Evolutionary conservation across 2,888 invertebrate species (phyloP), one percentile per base, ranked within the genome.

Genomic region (Chrysina gloriosa): DNA sequence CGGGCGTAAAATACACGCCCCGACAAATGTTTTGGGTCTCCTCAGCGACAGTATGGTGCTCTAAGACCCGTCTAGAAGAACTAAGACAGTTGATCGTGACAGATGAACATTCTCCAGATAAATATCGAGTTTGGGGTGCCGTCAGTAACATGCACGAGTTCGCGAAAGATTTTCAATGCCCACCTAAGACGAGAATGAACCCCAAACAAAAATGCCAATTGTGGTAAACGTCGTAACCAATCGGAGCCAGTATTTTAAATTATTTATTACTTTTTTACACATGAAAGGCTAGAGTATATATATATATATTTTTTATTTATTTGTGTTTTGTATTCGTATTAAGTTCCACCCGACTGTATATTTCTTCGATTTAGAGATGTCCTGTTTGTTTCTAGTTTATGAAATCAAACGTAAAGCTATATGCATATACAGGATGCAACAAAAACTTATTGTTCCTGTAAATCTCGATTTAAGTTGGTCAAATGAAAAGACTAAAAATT

Each of bases 1-100:
- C 82, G 2, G 81, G 81, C 21, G 64, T 83, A 45, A 77, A 78
- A 47, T 80, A 76, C 74, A 82, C 80, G 2, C 84, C 83, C 0
- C 80, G 78, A 74, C 88, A 83, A 80, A 83, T 84, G 78, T 88
- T 89, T 78, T 89, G 88, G 88, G 81, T 89, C 25, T 86, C 86
- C 67, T 85, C 87, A 1, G 88, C 86, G 5, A 85, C 86, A 78
- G 86, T 87, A 31, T 90, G 89, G 89, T 90, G 90, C 78, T 81
- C 82, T 25, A 77, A 77, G 70, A 80, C 80, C 47, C 78, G 82
- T 63, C 71, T 73, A 3, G 83, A 83, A 74, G 82, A 82, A 69
- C 70, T 83, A 61, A 73, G 79, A 67, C 82, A 80, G 71, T 69
- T 81, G 69, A 77, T 79, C 27, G 73, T 81, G 56, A 80, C 81